These are phyloP conservation scores for Heterodera schachtii DNA, from an alignment of 1,140 invertebrate genomes.

Conservation along the genomic window DNA sequence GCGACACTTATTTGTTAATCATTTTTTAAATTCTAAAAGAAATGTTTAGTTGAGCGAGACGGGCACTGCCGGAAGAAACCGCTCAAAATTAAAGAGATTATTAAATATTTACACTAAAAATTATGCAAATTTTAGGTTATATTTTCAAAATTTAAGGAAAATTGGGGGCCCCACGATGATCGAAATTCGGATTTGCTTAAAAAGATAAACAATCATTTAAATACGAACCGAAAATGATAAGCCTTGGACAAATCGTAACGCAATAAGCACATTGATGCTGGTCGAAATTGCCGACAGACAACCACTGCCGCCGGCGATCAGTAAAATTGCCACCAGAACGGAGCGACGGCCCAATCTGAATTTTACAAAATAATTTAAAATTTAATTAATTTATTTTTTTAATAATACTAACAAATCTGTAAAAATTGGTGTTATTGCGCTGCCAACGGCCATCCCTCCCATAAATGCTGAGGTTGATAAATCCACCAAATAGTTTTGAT, in stretches of 20 bases:
- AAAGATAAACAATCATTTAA: no score
- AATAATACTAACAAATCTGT: slow-evolving; percentile 36
- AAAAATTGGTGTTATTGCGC: slow-evolving; percentile 22
- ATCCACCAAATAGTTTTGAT: slow-evolving; percentile 27
- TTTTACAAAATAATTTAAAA: not conserved
- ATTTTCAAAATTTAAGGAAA: not conserved
- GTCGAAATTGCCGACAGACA: slow-evolving; percentile 35
- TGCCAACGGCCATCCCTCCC: slow-evolving; percentile 27
- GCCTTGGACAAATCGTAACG: slow-evolving; percentile 44
- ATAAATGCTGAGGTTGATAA: slow-evolving; percentile 35
- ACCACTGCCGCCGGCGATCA: slow-evolving; percentile 15
- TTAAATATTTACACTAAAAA: no score
- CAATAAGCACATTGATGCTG: slow-evolving; percentile 44
- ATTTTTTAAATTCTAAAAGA: no score
- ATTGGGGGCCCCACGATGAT: no score
- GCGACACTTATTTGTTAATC: no score
- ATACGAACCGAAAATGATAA: slow-evolving; percentile 36
- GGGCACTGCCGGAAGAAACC: no score
- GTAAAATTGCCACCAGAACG: slow-evolving; percentile 22
- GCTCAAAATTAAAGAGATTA: no score
- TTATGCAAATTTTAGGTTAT: no score
- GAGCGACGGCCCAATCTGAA: slow-evolving; percentile 36
- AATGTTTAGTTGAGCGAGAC: no score
- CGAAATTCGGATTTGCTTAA: no score
- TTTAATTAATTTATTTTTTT: not conserved